A percentile compares a stretch with the other conserved stretches of the same genome.
phyloP scores from a whole-genome alignment of 2,797 vertebrate genomes.

The Neosalanx taihuensis region DNA sequence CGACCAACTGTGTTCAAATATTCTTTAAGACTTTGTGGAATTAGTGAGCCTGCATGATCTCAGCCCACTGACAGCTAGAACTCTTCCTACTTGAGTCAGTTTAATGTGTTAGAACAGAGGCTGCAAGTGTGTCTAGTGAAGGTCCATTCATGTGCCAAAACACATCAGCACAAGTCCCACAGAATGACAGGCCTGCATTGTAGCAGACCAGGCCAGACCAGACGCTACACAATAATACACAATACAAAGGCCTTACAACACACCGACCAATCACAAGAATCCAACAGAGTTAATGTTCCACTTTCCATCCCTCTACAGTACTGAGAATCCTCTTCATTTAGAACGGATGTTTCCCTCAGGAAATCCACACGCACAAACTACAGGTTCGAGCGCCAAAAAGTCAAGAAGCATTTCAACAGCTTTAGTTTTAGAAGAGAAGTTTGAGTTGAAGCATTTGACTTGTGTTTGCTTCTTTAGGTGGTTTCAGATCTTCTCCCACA shows the following conservation, averaged over 20 bases:
- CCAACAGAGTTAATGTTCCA: conserved; percentile 10
- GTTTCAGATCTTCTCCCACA: conserved; percentile 8
- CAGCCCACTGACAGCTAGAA: neutral
- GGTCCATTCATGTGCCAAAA: conserved; percentile 12
- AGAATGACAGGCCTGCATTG: conserved; percentile 40
- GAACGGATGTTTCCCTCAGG: conserved; percentile 24
- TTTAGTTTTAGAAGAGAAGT: neutral
- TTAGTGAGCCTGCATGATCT: neutral
- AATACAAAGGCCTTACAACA: conserved; percentile 37
- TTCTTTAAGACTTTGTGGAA: conserved; percentile 3
- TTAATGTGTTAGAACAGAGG: neutral
- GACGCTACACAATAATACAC: neutral
- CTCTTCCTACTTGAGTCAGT: conserved; percentile 19
- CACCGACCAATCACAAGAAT: conserved; percentile 36
- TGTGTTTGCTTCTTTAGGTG: conserved; percentile 3
- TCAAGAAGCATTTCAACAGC: neutral
- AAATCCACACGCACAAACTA: conserved; percentile 12
- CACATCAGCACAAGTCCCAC: conserved; percentile 14
- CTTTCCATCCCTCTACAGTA: conserved; percentile 41
- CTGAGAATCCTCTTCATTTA: conserved; percentile 10
- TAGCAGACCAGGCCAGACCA: conserved; percentile 1
- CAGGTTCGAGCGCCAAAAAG: neutral
- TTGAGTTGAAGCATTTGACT: conserved; percentile 21
- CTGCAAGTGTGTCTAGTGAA: conserved; percentile 15
- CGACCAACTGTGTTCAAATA: neutral